Evolutionary conservation across 2,888 invertebrate species (phyloP).

Genomic region (Rhingia rostrata): DNA sequence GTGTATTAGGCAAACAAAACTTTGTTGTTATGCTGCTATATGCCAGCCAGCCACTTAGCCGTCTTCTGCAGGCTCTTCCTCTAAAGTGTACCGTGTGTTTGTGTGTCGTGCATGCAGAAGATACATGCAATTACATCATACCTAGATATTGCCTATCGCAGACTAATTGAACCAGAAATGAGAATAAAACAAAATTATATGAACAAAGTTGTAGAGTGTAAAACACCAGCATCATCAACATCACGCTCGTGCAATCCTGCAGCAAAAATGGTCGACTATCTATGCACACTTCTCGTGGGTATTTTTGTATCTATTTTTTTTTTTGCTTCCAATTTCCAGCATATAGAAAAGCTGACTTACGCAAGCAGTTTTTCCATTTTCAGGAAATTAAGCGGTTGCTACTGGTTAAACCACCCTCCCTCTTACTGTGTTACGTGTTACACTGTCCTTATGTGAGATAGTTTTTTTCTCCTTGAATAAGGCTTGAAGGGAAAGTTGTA

Average conservation of each 20-base stretch:
- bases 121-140: constrained; percentile 42
- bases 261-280: constrained; percentile 2
- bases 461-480: no score
- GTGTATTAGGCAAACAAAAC: constrained; percentile 54
- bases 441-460: constrained; percentile 20
- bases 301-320: constrained; percentile 48
- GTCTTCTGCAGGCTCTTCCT: neutral
- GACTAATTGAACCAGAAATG: constrained; percentile 63
- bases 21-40: neutral
- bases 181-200: constrained; percentile 14
- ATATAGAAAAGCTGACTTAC: constrained; percentile 33
- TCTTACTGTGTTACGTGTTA: neutral
- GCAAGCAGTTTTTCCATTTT: constrained; percentile 73
- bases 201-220: constrained; percentile 21
- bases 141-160: constrained; percentile 21
- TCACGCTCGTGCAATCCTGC: neutral
- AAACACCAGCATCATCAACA: constrained; percentile 31
- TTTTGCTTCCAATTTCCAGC: constrained; percentile 20
- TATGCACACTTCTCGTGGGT: constrained; percentile 29
- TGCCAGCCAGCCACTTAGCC: neutral
- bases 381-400: constrained; percentile 72
- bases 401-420: neutral
- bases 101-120: neutral
- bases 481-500: neutral
- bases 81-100: neutral